Evolutionary conservation across 2,797 vertebrate genomes (phyloP).

Genomic region (Parambassis ranga): DNA sequence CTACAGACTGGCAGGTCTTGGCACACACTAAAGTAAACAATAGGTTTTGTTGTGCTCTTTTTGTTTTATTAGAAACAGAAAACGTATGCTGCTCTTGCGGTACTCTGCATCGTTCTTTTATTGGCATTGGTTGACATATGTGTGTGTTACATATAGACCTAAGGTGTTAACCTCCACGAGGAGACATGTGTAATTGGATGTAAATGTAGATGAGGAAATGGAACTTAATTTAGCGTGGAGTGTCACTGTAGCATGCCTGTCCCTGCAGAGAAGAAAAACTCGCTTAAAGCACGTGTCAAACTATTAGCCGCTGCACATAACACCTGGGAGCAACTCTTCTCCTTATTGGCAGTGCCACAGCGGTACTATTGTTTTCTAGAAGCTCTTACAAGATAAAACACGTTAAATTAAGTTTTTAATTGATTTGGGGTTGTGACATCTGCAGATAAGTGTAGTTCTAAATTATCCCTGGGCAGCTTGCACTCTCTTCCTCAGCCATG

Average conservation of each 20-base stretch:
- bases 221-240: constrained; percentile 55
- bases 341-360: constrained; percentile 1
- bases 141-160: not conserved
- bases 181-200: constrained; percentile 51
- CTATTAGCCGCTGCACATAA: constrained; percentile 49
- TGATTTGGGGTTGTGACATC: constrained; percentile 50
- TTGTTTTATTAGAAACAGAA: not conserved
- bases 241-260: constrained; percentile 23
- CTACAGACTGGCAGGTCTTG: too few species aligned
- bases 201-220: constrained; percentile 50
- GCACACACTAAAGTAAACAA: too few species aligned
- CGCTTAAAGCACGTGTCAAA: constrained; percentile 43
- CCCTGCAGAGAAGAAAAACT: constrained; percentile 37
- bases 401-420: constrained; percentile 54
- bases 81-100: not conserved
- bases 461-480: constrained; percentile 32
- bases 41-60: too few species aligned
- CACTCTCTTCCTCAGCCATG: constrained; percentile 17
- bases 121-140: not conserved
- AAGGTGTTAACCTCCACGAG: constrained; percentile 7
- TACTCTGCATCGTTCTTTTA: too few species aligned
- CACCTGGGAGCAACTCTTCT: constrained; percentile 34
- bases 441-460: constrained; percentile 40
- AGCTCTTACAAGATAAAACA: constrained; percentile 30
- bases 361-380: constrained; percentile 7